Evolutionary conservation across 2,888 invertebrate species (phyloP).

Genomic region (Nomada goodeniana): DNA sequence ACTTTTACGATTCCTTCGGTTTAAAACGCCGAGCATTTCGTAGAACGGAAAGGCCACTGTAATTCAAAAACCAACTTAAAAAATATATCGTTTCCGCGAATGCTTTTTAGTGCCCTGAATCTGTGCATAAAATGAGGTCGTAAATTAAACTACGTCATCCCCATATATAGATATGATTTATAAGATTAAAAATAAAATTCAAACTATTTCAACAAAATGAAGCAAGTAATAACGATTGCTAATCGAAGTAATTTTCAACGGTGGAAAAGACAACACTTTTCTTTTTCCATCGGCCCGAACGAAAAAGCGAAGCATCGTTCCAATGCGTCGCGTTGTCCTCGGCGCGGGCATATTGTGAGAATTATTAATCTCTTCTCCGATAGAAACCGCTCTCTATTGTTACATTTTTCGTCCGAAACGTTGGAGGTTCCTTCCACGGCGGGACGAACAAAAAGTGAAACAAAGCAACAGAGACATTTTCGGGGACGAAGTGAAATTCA

Average conservation of each 20-base stretch:
- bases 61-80: neutral
- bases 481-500: slow-evolving; percentile 50
- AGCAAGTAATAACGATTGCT: neutral
- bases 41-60: neutral
- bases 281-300: neutral
- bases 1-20: neutral
- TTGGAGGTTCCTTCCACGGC: slow-evolving; percentile 41
- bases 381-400: slow-evolving; percentile 38
- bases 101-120: neutral
- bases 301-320: neutral
- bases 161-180: too few species aligned
- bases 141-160: neutral
- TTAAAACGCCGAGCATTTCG: neutral
- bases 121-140: neutral
- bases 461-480: slow-evolving; percentile 48
- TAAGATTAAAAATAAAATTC: too few species aligned
- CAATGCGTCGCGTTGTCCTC: slow-evolving; percentile 15
- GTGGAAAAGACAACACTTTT: neutral
- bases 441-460: slow-evolving; percentile 29
- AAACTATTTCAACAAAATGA: too few species aligned
- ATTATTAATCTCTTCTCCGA: slow-evolving; percentile 56
- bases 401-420: slow-evolving; percentile 33
- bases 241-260: neutral
- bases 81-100: neutral
- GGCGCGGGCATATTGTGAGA: slow-evolving; percentile 7